A percentile compares a stretch with the other conserved stretches of the same genome.
Evolutionary conservation across 2,797 vertebrate genomes (phyloP).

Genomic region (Micromesistius poutassou): DNA sequence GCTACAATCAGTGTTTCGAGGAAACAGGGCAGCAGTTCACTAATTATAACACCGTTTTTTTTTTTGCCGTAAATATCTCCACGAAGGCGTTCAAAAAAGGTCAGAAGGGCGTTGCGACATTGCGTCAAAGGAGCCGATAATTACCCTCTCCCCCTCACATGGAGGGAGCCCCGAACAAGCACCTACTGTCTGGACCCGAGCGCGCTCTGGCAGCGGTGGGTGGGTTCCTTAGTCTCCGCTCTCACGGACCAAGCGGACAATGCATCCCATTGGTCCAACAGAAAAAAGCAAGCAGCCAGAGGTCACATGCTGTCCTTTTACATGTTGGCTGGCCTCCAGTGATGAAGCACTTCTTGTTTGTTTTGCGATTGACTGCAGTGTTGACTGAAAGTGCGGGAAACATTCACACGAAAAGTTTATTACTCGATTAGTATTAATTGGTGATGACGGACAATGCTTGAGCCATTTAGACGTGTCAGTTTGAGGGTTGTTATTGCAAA

Average conservation of each 20-base stretch:
- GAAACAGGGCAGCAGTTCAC: slow-evolving; percentile 28
- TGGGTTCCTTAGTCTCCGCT: slow-evolving; percentile 61
- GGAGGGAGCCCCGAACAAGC: slow-evolving; percentile 42
- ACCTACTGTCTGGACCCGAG: slow-evolving; percentile 46
- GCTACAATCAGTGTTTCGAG: slow-evolving; percentile 21
- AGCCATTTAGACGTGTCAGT: not conserved
- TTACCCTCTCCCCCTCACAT: slow-evolving; percentile 19
- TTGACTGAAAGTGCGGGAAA: not conserved
- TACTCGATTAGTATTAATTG: not conserved
- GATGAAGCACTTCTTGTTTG: not conserved
- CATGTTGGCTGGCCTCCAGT: not conserved
- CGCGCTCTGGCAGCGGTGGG: slow-evolving; percentile 54
- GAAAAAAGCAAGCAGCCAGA: slow-evolving; percentile 26
- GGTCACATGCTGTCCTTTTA: slow-evolving; percentile 43
- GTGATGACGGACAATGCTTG: not conserved
- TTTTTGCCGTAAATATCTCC: slow-evolving; percentile 42
- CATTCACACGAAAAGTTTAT: not conserved
- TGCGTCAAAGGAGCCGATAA: slow-evolving; percentile 37
- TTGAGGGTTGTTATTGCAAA: not conserved
- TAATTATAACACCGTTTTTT: slow-evolving; percentile 29
- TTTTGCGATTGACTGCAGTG: not conserved
- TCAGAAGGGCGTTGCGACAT: slow-evolving; percentile 35
- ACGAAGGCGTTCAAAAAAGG: slow-evolving; percentile 53
- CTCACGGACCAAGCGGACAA: slow-evolving; percentile 52
- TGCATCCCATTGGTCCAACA: slow-evolving; percentile 39